Percentiles rank a stretch among this genome's conserved stretches.
These are phyloP conservation scores for Apodemia duryi DNA, from an alignment of 2,888 invertebrate species.

Conservation along the genomic window DNA sequence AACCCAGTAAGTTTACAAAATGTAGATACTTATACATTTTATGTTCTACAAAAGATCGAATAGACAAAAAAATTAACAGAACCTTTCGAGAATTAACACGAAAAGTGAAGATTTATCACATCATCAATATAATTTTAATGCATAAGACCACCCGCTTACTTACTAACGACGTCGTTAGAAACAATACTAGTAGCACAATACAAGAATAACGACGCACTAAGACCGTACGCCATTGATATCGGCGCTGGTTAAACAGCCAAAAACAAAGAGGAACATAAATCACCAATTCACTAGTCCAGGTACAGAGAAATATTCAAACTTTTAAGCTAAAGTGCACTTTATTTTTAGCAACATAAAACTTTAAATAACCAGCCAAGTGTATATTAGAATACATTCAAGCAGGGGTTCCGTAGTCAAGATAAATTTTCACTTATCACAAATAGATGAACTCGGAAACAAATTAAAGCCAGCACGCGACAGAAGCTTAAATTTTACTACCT, in stretches of 20 bases:
- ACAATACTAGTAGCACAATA: slow-evolving; percentile 73
- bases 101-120: slow-evolving; percentile 60
- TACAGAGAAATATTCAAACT: slow-evolving; percentile 45
- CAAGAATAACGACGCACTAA: slow-evolving; percentile 73
- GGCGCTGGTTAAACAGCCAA: slow-evolving; percentile 68
- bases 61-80: not conserved
- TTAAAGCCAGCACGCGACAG: no score
- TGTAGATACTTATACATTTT: no score
- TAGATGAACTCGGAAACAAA: not conserved
- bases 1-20: no score
- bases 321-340: slow-evolving; percentile 19
- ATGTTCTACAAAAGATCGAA: no score
- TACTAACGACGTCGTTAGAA: slow-evolving; percentile 74
- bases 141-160: slow-evolving; percentile 70
- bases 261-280: slow-evolving; percentile 77
- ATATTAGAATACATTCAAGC: not conserved
- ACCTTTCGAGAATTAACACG: slow-evolving; percentile 34
- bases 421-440: not conserved
- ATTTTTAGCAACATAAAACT: not conserved
- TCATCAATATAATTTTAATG: slow-evolving; percentile 69
- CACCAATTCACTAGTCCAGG: slow-evolving; percentile 56
- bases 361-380: not conserved
- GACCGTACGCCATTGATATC: slow-evolving; percentile 64
- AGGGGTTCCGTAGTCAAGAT: not conserved
- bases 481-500: no score